These are phyloP conservation scores for Phania funesta DNA, from an alignment of 2,888 invertebrate species.

Conservation along the genomic window DNA sequence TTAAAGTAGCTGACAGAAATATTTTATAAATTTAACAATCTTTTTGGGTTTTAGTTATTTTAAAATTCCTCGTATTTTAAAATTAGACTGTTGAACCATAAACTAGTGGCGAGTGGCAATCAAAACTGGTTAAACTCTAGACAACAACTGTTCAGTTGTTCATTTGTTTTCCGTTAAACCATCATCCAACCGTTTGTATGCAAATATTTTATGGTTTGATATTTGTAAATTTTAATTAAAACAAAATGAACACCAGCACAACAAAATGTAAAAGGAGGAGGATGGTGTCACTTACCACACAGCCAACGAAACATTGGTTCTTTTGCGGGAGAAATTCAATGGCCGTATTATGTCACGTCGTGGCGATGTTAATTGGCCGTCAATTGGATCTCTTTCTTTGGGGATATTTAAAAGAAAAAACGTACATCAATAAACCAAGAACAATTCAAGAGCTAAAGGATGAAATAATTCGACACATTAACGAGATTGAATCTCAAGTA, in stretches of 20 bases:
- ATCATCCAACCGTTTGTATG: neutral
- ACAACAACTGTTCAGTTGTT: slow-evolving; percentile 15
- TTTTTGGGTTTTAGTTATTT: neutral
- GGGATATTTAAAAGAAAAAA: too few species aligned
- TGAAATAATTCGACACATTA: too few species aligned
- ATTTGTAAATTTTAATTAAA: slow-evolving; percentile 61
- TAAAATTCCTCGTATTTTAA: neutral
- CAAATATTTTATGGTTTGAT: slow-evolving; percentile 29
- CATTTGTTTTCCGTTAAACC: neutral
- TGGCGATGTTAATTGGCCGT: too few species aligned
- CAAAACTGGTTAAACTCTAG: slow-evolving; percentile 52
- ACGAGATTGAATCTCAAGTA: too few species aligned
- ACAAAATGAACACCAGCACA: slow-evolving; percentile 1
- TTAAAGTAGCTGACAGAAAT: neutral
- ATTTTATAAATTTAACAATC: neutral
- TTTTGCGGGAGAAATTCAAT: too few species aligned
- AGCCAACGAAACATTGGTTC: too few species aligned
- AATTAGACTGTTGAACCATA: neutral
- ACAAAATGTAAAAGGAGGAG: neutral
- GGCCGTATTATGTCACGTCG: too few species aligned
- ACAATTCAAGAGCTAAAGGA: too few species aligned
- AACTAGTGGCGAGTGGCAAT: slow-evolving; percentile 43
- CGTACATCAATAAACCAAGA: too few species aligned
- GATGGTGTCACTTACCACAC: too few species aligned
- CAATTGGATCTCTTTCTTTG: too few species aligned